Evolutionary conservation across 1,140 invertebrate genomes (phyloP), one percentile per base, ranked within the genome.

Genomic region (Saxidomus purpurata): DNA sequence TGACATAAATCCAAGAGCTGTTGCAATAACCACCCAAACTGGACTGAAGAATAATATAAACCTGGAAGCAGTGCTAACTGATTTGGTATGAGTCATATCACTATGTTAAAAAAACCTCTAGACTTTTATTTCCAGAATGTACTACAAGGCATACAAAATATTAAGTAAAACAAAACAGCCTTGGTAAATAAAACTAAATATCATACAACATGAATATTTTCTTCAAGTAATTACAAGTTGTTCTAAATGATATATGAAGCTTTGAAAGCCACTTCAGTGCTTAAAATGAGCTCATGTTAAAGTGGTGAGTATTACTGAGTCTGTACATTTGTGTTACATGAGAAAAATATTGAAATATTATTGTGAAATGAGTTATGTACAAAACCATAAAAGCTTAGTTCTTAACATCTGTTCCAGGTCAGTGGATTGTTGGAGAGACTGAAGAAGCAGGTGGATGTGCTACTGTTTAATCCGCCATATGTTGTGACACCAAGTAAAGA

Each of bases 381-480:
- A n/a, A n/a, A n/a, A n/a, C n/a, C n/a, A n/a, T n/a, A n/a, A n/a
- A n/a, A n/a, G n/a, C n/a, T n/a, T n/a, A n/a, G n/a, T n/a, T n/a
- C n/a, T n/a, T n/a, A n/a, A n/a, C n/a, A n/a, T n/a, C n/a, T n/a
- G 25, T 86, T 86, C 0, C 76, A 95, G 90, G 91, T 95, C 1
- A 40, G 69, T 93, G 96, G 52, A 94, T 93, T 95, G 92, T 96
- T 91, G 40, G 80, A 93, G 28, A 89, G 94, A 40, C 85, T 95
- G 6, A 76, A 89, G 52, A 91, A 93, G 9, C 80, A 92, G 79
- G 94, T 97, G 94, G 99, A 99, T 97, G 85, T 99, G 31, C 96
- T 99, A 77, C 93, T 99, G 76, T 99, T 99, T 93, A 99, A 99
- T 97, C 99, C 99, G 1, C 99, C 99, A 0, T 99, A 99, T 96